phyloP scores from a whole-genome alignment of 2,797 vertebrate genomes.

The Rhinophrynus dorsalis region DNA sequence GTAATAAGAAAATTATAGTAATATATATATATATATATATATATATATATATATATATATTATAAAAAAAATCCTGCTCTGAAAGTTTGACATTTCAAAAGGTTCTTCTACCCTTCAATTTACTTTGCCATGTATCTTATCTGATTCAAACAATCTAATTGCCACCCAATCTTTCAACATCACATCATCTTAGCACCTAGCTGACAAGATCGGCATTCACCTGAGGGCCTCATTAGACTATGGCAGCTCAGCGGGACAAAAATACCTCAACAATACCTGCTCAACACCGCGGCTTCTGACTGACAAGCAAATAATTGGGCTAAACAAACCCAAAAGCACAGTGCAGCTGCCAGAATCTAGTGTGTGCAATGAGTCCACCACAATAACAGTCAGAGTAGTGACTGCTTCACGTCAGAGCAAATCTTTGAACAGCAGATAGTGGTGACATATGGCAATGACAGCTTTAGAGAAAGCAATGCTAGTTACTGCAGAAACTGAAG shows the following conservation, averaged over 20 bases:
- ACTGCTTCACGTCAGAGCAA: conserved; percentile 71
- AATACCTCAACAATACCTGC: conserved; percentile 64
- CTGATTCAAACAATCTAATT: conserved; percentile 66
- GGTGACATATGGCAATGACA: conserved; percentile 58
- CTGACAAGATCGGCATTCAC: conserved; percentile 71
- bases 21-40: not conserved
- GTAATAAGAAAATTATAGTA: not conserved
- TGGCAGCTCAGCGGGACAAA: conserved; percentile 60
- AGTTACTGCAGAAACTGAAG: conserved; percentile 46
- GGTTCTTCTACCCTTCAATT: conserved; percentile 59
- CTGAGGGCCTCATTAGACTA: conserved; percentile 80
- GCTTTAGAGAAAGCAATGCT: conserved; percentile 62
- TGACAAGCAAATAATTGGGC: conserved; percentile 85
- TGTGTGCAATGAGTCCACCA: conserved; percentile 60
- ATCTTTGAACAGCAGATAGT: conserved; percentile 66
- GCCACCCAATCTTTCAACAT: conserved; percentile 61
- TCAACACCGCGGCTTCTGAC: conserved; percentile 61
- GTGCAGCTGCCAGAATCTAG: conserved; percentile 61
- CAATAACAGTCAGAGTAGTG: conserved; percentile 60
- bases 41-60: no score
- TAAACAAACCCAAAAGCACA: conserved; percentile 70
- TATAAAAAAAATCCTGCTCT: conserved; percentile 57
- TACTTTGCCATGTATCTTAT: conserved; percentile 61
- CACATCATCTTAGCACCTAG: conserved; percentile 60
- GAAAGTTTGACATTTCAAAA: conserved; percentile 52